phyloP scores from a whole-genome alignment of 1,140 invertebrate genomes.

The Himalopsyche phryganea region DNA sequence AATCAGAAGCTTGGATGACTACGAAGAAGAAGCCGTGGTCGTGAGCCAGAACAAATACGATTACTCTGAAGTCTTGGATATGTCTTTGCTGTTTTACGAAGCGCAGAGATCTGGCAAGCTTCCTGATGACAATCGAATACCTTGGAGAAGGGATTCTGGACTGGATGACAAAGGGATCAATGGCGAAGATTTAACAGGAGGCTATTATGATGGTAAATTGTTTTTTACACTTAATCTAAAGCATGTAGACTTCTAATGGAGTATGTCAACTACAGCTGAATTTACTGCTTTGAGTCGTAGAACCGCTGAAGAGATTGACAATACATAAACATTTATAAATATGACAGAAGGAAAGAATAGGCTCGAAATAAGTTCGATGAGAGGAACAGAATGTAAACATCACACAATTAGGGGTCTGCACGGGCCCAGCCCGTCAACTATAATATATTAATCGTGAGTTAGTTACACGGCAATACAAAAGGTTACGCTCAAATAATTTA shows the following conservation, averaged over 20 bases:
- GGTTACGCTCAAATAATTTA: too few species aligned
- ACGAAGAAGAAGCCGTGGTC: background rate
- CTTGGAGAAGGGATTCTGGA: conserved; percentile 60
- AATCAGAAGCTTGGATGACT: background rate
- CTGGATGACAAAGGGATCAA: conserved; percentile 52
- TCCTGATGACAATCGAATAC: conserved; percentile 54
- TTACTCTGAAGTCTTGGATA: conserved; percentile 52
- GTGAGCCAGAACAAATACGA: conserved; percentile 36
- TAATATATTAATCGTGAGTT: too few species aligned
- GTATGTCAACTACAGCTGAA: background rate
- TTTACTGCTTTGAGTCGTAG: too few species aligned
- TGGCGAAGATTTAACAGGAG: conserved; percentile 61
- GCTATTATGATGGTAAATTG: conserved; percentile 63
- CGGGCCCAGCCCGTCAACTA: too few species aligned
- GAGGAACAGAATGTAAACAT: too few species aligned
- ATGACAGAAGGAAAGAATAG: too few species aligned
- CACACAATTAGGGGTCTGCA: too few species aligned
- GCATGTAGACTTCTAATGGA: conserved; percentile 3
- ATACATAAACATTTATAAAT: too few species aligned
- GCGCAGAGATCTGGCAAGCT: conserved; percentile 64
- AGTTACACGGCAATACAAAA: too few species aligned
- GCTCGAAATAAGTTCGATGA: too few species aligned
- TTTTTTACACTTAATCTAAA: too few species aligned
- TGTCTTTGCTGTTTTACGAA: conserved; percentile 63
- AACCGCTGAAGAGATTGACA: too few species aligned